Percentiles rank a stretch among this genome's conserved stretches.
Conservation (phyloP, 2,797 vertebrate species). For the Eulemur albifrons region DNA sequence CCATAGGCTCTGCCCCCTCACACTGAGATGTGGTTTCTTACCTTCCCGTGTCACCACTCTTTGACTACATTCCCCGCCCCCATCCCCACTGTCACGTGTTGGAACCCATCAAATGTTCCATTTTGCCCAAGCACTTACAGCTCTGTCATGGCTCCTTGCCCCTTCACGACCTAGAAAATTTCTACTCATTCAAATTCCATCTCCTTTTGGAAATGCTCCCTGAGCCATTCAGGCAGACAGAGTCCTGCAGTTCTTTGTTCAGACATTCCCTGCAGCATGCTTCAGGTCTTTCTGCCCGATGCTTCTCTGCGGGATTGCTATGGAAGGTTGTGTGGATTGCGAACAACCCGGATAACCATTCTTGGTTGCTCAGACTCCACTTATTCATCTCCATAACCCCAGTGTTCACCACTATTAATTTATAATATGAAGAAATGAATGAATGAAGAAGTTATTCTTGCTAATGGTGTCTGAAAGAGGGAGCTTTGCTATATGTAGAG, state of each 20-base stretch:
- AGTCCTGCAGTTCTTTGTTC: neutral
- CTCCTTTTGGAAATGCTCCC: conserved; percentile 5
- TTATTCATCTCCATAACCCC: neutral
- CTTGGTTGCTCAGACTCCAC: neutral
- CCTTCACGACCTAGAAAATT: neutral
- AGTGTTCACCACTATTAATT: neutral
- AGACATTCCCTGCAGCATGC: neutral
- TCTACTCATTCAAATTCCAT: neutral
- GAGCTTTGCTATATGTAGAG: neutral
- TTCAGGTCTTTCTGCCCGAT: neutral
- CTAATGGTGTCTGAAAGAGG: neutral
- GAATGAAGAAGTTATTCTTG: neutral
- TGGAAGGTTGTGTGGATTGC: neutral
- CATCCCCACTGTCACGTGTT: neutral
- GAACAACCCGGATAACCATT: neutral
- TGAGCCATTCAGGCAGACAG: neutral
- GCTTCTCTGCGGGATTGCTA: neutral
- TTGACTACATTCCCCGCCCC: neutral
- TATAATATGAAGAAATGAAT: neutral
- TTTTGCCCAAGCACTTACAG: neutral
- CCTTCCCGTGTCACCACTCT: neutral
- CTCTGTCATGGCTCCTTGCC: neutral
- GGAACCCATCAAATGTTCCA: neutral
- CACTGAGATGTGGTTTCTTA: neutral
- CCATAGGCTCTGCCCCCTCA: neutral